Base-by-base conservation (phyloP, 2,888 invertebrate genomes). In the Thereva unica region DNA sequence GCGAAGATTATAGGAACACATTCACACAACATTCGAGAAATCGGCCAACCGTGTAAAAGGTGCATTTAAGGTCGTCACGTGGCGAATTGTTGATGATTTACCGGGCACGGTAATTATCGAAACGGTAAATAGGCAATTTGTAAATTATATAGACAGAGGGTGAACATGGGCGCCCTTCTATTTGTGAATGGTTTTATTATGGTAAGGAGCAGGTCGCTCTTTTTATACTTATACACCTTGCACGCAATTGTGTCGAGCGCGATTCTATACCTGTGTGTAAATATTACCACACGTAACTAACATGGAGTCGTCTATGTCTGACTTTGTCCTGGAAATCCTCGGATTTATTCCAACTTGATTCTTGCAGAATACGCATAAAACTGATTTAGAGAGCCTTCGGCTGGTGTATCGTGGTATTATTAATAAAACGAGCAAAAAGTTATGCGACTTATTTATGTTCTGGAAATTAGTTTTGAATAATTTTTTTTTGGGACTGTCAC, bases 121-220 rank as follows among this genome's bases (percentile, higher is more conserved):
- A 69, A 69, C 56, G 65, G 69, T 69, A 69, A 69, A 69, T 69
- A 69, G 55, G 44, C 61, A 67, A 69, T 69, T 69, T 69, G 69
- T 49, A 69, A 69, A 69, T 69, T 69, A 69, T 67, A 69, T 69
- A 69, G 67, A 67, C 54, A 56, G 40, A 57, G 65, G 69, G 67
- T 65, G 66, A 53, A 34, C 64, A 61, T 56, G 67, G 50, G 40
- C 55, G 50, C 67, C 57, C 56, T 69, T 47, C 55, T 12, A 41
- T 77, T 77, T 77, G 76, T 75, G 75, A 75, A 76, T 76, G 77
- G 77, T 77, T 76, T 67, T 63, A 55, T 67, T 67, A 63, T 59
- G 59, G 66, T 37, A 61, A 61, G 38, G 45, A 53, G 50, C 52
- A 59, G 54, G 66, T 67, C 9, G 45, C 50, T 47, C 50, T 56